A percentile compares a stretch with the other conserved stretches of the same genome.
Conservation (phyloP, 2,113 vertebrate species). For the Daboia siamensis region DNA sequence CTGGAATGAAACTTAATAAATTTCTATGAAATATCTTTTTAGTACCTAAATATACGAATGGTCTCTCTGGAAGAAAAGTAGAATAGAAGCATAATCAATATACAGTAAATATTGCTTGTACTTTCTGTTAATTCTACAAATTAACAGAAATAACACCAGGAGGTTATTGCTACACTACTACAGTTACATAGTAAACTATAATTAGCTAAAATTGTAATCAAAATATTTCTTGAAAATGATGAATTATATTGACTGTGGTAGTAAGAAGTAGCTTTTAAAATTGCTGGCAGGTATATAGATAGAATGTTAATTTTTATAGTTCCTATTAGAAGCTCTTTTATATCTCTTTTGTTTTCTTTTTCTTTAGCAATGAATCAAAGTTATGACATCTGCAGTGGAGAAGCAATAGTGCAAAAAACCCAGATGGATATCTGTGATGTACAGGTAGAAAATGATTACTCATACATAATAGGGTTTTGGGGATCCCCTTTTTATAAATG, state of each 20-base stretch:
- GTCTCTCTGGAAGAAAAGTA: background rate
- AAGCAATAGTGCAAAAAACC: constrained; percentile 46
- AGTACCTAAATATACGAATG: background rate
- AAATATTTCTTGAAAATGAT: background rate
- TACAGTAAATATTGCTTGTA: background rate
- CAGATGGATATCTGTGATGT: constrained; percentile 46
- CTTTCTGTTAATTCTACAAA: background rate
- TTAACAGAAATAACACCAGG: background rate
- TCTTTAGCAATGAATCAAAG: constrained; percentile 66
- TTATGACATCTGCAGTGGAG: constrained; percentile 61
- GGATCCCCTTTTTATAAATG: constrained; percentile 8
- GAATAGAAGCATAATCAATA: background rate
- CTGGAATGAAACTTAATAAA: background rate
- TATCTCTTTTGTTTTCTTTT: constrained; percentile 32
- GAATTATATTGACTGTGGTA: background rate
- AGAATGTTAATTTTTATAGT: background rate
- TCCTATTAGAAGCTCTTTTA: constrained; percentile 29
- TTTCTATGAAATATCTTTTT: background rate
- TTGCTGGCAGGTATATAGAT: background rate
- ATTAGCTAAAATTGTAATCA: background rate
- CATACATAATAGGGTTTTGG: background rate
- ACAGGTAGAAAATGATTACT: constrained; percentile 63
- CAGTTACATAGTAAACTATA: background rate
- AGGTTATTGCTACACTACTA: background rate
- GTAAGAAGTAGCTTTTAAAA: background rate